Conservation (phyloP, 2,888 invertebrate genomes). For the Polietes domitor region DNA sequence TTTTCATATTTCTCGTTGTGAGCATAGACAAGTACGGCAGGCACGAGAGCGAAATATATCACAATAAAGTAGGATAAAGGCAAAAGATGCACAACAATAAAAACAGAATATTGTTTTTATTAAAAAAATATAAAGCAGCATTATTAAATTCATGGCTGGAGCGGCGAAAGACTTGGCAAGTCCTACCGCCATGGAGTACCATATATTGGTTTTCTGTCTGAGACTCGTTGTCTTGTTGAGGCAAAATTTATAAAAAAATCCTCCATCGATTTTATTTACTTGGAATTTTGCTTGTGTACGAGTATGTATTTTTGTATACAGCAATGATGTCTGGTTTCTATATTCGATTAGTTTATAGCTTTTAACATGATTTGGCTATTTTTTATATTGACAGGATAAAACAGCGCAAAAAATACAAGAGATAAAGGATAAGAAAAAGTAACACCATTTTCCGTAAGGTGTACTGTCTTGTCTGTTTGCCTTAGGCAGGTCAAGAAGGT, state of each 20-base stretch:
- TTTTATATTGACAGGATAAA: neutral
- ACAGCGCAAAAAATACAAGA: neutral
- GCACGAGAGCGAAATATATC: neutral
- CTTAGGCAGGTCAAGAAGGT: too few relatives aligned
- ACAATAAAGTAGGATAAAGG: neutral
- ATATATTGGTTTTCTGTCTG: neutral
- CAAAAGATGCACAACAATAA: neutral
- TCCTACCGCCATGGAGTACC: neutral
- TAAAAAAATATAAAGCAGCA: neutral
- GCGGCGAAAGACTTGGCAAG: neutral
- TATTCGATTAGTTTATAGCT: neutral
- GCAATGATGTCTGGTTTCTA: neutral
- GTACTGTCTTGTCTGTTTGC: too few relatives aligned
- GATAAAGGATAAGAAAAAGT: neutral
- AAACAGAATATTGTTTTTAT: conserved; percentile 5
- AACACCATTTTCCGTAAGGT: too few relatives aligned
- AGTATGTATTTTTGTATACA: neutral
- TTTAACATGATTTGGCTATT: conserved; percentile 1
- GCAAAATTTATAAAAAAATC: neutral
- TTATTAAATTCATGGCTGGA: neutral
- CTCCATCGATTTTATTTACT: neutral
- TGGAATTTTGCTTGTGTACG: neutral
- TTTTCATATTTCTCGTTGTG: conserved; percentile 11
- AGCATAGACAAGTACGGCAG: neutral
- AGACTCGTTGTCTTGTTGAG: neutral